Evolutionary conservation across 2,797 vertebrate genomes (phyloP).

Genomic region (Myotis myotis): DNA sequence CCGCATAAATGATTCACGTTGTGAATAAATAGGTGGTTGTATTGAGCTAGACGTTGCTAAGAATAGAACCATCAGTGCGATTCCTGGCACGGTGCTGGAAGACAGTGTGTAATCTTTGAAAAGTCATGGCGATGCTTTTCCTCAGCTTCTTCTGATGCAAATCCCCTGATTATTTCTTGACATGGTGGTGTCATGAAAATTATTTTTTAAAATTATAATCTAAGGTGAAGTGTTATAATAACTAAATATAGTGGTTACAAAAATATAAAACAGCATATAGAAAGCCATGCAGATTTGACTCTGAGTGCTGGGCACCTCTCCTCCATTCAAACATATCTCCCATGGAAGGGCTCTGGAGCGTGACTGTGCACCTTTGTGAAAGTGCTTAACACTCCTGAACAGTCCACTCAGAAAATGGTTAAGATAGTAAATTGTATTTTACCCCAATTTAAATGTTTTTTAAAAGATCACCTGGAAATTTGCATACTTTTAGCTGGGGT

Average conservation of each 20-base stretch:
- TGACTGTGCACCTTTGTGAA: background rate
- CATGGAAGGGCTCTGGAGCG: background rate
- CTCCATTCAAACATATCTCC: background rate
- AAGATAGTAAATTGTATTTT: background rate
- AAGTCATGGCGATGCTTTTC: background rate
- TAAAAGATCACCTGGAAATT: background rate
- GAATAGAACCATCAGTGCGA: background rate
- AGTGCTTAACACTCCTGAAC: background rate
- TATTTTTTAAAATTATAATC: background rate
- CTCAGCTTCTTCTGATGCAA: background rate
- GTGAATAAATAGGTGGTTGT: conserved; percentile 41
- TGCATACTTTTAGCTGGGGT: background rate
- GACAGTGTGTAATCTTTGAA: background rate
- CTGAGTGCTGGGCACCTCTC: background rate
- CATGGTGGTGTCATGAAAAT: background rate
- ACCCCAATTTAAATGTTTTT: background rate
- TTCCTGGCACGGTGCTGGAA: background rate
- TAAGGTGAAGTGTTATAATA: background rate
- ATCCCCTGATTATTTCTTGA: background rate
- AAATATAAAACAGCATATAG: background rate
- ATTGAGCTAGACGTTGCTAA: conserved; percentile 23
- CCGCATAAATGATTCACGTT: conserved; percentile 43
- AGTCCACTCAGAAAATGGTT: background rate
- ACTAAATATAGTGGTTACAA: background rate
- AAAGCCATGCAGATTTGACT: background rate